These are phyloP conservation scores for Benthosema pterotum DNA, from an alignment of 2,797 vertebrate genomes.

Conservation along the genomic window DNA sequence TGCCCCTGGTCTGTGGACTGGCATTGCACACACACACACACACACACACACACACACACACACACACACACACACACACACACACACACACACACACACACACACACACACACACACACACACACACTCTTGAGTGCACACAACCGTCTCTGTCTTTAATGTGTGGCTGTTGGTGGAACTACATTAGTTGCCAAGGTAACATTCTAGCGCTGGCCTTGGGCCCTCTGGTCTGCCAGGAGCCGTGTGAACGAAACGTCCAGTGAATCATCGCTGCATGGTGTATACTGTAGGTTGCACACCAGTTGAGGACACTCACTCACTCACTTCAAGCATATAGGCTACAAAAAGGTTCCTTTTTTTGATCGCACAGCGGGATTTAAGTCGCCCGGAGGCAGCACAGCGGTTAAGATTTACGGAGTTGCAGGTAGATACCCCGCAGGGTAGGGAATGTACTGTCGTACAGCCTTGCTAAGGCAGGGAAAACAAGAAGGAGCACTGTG, in stretches of 20 bases:
- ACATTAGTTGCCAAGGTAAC: constrained; percentile 40
- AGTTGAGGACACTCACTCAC: too few relatives aligned
- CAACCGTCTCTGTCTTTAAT: constrained; percentile 11
- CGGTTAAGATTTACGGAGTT: too few relatives aligned
- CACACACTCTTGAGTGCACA: background rate
- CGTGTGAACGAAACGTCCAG: background rate
- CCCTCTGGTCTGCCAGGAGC: constrained; percentile 12
- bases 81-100: constrained; percentile 7
- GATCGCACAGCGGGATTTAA: too few relatives aligned
- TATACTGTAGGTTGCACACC: constrained; percentile 1
- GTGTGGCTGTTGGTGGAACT: constrained; percentile 11
- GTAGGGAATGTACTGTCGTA: too few relatives aligned
- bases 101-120: constrained; percentile 11
- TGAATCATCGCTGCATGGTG: constrained; percentile 4
- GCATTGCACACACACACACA: background rate
- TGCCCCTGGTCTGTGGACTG: too few relatives aligned
- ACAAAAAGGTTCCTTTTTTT: too few relatives aligned
- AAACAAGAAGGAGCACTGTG: too few relatives aligned
- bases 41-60: background rate
- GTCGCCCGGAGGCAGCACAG: too few relatives aligned
- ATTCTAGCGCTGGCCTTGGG: constrained; percentile 11
- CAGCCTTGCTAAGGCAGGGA: too few relatives aligned
- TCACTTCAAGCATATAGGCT: too few relatives aligned
- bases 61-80: constrained; percentile 14
- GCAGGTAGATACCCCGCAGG: too few relatives aligned